A percentile compares a stretch with the other conserved stretches of the same genome.
These are phyloP conservation scores for Anthopleura sola DNA, from an alignment of 64 coral and sea anemone species.

Conservation along the genomic window DNA sequence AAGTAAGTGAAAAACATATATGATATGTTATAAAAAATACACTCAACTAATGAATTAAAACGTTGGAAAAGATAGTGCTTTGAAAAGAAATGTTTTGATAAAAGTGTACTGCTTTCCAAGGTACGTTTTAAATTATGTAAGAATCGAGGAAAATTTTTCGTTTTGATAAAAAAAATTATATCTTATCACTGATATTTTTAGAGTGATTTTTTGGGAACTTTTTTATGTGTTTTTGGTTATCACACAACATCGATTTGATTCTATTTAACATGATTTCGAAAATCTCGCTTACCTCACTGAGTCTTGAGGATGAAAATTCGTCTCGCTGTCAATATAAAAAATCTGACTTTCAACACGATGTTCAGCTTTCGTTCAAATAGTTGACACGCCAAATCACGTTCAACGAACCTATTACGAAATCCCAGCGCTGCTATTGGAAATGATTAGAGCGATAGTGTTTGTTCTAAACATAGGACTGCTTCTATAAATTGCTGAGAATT, in stretches of 20 bases:
- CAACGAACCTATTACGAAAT: background rate
- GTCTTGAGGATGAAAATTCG: background rate
- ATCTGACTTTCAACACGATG: background rate
- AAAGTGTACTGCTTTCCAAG: background rate
- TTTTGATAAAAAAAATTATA: background rate
- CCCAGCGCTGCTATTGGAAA: background rate
- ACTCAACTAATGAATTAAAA: background rate
- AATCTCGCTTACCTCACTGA: background rate
- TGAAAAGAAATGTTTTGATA: background rate
- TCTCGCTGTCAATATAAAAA: background rate
- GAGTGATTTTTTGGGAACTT: background rate
- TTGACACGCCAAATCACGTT: background rate
- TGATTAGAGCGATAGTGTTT: background rate
- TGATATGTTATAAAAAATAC: background rate
- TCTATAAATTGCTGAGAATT: background rate
- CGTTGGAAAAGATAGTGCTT: background rate
- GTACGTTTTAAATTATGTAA: background rate
- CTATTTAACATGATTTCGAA: background rate
- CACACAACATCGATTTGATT: too few species aligned
- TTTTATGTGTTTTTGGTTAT: too few species aligned
- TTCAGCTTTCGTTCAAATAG: background rate
- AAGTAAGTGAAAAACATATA: background rate
- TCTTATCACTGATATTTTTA: background rate
- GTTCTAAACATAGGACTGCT: background rate
- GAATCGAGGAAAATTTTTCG: background rate